Percentiles rank a stretch among this genome's conserved stretches.
phyloP scores from a whole-genome alignment of 2,797 vertebrate species.

The Clarias laeviceps region DNA sequence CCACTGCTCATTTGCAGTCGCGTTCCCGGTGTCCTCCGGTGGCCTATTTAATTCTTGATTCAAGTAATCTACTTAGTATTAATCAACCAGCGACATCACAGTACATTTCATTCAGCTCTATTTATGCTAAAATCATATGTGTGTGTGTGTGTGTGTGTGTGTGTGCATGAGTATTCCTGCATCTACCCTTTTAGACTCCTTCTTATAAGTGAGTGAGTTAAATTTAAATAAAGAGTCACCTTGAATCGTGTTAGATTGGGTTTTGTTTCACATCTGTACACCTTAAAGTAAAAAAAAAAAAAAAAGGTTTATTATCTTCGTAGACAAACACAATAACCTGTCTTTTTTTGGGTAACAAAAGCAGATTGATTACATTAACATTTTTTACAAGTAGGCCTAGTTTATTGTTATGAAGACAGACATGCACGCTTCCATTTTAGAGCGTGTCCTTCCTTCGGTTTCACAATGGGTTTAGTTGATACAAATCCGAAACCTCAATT shows the following conservation, averaged over 20 bases:
- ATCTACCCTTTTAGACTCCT: no score
- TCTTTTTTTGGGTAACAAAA: neutral
- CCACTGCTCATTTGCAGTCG: neutral
- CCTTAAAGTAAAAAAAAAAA: neutral
- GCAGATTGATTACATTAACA: neutral
- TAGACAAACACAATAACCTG: no score
- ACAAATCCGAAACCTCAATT: neutral
- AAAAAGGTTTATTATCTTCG: neutral
- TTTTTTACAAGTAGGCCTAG: neutral
- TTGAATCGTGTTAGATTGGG: neutral
- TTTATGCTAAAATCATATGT: neutral
- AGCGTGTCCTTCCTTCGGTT: neutral
- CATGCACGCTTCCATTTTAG: neutral
- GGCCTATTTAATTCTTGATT: neutral
- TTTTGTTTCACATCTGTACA: neutral
- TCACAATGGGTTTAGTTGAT: neutral
- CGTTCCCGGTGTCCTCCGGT: neutral
- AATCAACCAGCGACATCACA: neutral
- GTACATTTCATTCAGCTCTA: neutral
- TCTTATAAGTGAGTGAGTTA: neutral
- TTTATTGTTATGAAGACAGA: neutral
- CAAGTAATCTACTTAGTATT: neutral
- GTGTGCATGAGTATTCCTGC: neutral
- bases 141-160: neutral
- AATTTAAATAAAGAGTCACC: neutral